Base-by-base conservation (phyloP, 2,113 vertebrate genomes). In the Axis porcinus region DNA sequence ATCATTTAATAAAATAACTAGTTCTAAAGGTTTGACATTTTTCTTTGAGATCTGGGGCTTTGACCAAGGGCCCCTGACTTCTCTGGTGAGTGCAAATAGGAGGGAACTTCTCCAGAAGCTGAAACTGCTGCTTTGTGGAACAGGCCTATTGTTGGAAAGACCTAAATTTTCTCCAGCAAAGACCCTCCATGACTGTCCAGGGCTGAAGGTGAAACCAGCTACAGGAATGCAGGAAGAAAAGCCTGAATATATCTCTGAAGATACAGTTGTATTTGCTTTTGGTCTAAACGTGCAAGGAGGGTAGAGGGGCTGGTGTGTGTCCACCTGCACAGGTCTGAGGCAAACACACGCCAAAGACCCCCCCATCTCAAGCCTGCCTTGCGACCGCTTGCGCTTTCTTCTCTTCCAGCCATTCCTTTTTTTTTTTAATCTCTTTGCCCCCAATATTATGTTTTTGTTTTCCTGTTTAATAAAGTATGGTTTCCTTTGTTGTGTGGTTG, bases 1-100 rank as follows among this genome's bases (percentile, higher is more conserved):
- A 95, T 93, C 97, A 90, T 98, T 98, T 98, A 98, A 98, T 98
- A 98, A 98, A 98, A 98, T 95, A 98, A 98, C 96, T 96, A 98
- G 96, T 98, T 98, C 92, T 95, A 96, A 97, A 98, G 97, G 96
- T 98, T 98, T 98, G 97, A 98, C 91, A 98, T 95, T 97, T 96
- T 98, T 98, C 95, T 98, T 98, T 98, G 97, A 98, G 97, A 97
- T 10, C 10, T 95, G 91, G 95, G 97, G 95, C 97, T 97, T 94
- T 95, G 89, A 89, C 85, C 64, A 96, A 93, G 97, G 97, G 95
- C 94, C 94, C 85, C 91, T 62, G 85, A 82, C 94, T 96, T 85
- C 70, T 60, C 95, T 96, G 90, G 94, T 97, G 95, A 98, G 83
- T 94, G 84, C 84, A 91, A 55, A 47, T 62, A 97, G 94, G 83